Percentiles rank a stretch among this genome's conserved stretches.
These are phyloP conservation scores for Sarcophaga rosellei DNA, from an alignment of 2,888 invertebrate species.

Conservation along the genomic window DNA sequence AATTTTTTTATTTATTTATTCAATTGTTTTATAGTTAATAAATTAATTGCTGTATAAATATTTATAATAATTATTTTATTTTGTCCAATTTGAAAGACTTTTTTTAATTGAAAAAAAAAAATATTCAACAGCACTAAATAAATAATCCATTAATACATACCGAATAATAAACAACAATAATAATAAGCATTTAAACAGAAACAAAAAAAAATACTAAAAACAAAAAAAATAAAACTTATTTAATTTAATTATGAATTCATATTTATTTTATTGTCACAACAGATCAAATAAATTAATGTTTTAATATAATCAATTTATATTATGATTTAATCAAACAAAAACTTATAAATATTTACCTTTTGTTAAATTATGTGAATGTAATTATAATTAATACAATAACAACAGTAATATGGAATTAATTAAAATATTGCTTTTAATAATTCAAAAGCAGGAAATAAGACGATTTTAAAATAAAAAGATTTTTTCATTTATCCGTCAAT, in stretches of 20 bases:
- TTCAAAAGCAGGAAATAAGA: too few relatives aligned
- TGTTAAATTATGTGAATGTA: too few relatives aligned
- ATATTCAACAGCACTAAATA: background rate
- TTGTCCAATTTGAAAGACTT: background rate
- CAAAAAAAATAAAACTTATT: background rate
- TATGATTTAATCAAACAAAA: background rate
- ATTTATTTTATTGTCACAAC: constrained; percentile 19
- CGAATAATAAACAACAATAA: background rate
- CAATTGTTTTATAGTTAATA: constrained; percentile 7
- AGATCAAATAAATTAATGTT: background rate
- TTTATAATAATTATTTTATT: constrained; percentile 15
- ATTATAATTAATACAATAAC: too few relatives aligned
- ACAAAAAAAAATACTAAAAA: background rate
- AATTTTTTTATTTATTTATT: constrained; percentile 46
- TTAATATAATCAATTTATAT: background rate
- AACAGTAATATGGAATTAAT: too few relatives aligned
- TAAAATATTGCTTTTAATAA: too few relatives aligned
- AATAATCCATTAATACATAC: background rate
- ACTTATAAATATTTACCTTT: too few relatives aligned
- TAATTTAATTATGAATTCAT: constrained; percentile 15
- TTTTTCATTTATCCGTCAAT: too few relatives aligned
- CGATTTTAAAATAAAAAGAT: too few relatives aligned
- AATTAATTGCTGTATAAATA: constrained; percentile 25
- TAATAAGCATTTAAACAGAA: background rate
- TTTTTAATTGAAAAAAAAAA: constrained; percentile 4